Evolutionary conservation across 2,113 vertebrate genomes (phyloP).

Genomic region (Toxotes jaculatrix): DNA sequence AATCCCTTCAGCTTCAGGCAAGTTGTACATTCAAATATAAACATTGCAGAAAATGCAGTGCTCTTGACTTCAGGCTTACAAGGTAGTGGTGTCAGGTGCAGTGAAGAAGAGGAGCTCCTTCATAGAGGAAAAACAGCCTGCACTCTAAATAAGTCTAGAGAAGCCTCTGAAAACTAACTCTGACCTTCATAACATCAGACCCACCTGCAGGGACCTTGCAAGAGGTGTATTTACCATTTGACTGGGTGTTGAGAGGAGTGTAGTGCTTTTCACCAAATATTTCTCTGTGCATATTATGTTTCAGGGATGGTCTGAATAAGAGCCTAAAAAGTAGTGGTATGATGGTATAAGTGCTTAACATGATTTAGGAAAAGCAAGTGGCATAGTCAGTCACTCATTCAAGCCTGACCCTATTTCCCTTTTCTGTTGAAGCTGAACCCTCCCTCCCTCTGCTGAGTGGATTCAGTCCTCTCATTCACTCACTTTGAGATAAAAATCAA

Average conservation of each 20-base stretch:
- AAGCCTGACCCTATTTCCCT: slow-evolving; percentile 53
- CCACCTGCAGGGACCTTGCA: neutral
- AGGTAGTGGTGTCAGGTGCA: neutral
- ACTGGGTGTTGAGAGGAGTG: neutral
- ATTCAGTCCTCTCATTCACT: slow-evolving; percentile 59
- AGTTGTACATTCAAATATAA: neutral
- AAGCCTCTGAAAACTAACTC: neutral
- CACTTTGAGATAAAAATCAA: slow-evolving; percentile 68
- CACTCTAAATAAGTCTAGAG: neutral
- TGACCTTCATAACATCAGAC: neutral
- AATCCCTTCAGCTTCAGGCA: neutral
- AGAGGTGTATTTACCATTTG: neutral
- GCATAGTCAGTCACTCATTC: slow-evolving; percentile 41
- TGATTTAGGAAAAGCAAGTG: slow-evolving; percentile 39
- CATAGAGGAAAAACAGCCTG: neutral
- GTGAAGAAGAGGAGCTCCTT: neutral
- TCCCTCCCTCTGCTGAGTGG: slow-evolving; percentile 49
- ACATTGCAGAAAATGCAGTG: neutral
- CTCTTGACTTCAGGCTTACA: neutral
- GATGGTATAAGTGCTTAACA: slow-evolving; percentile 9
- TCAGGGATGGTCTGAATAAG: neutral
- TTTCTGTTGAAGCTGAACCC: slow-evolving; percentile 44
- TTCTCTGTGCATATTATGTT: neutral
- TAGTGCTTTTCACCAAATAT: neutral
- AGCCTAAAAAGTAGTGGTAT: slow-evolving; percentile 4